These are phyloP conservation scores for Cyanoliseus patagonus DNA, from an alignment of 2,113 vertebrate genomes.

Conservation along the genomic window DNA sequence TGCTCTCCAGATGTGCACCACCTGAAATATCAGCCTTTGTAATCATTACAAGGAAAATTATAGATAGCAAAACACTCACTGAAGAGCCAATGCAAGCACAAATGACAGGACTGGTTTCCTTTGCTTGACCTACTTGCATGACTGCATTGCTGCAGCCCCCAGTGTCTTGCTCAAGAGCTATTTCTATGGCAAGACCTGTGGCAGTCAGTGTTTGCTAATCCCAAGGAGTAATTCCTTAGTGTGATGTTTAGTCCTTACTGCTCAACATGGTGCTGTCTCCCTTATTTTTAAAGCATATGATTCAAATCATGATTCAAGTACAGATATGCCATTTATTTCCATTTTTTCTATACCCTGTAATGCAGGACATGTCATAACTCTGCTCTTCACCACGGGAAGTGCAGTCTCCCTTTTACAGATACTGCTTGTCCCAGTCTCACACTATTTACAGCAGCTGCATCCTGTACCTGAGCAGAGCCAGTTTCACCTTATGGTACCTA, in stretches of 20 bases:
- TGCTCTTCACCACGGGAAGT: accelerated
- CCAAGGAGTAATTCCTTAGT: background rate
- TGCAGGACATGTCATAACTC: accelerated
- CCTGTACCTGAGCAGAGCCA: accelerated
- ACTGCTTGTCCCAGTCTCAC: accelerated
- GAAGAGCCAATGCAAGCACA: background rate
- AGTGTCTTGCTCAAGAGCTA: background rate
- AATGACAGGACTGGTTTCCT: background rate
- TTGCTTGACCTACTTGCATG: background rate
- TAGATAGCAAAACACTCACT: background rate
- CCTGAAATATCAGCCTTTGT: background rate
- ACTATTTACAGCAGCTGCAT: background rate
- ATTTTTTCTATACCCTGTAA: background rate
- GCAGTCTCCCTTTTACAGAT: background rate
- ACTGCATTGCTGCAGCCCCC: background rate
- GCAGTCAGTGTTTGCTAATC: background rate
- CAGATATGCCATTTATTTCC: background rate
- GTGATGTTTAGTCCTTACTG: background rate
- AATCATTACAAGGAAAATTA: background rate
- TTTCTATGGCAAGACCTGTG: background rate
- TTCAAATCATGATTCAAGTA: background rate
- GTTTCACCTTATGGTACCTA: accelerated
- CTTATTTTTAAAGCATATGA: background rate
- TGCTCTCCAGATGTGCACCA: background rate
- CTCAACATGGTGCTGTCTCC: background rate